Base-by-base conservation (phyloP, 2,113 vertebrate species). In the Corydoras maculifer region DNA sequence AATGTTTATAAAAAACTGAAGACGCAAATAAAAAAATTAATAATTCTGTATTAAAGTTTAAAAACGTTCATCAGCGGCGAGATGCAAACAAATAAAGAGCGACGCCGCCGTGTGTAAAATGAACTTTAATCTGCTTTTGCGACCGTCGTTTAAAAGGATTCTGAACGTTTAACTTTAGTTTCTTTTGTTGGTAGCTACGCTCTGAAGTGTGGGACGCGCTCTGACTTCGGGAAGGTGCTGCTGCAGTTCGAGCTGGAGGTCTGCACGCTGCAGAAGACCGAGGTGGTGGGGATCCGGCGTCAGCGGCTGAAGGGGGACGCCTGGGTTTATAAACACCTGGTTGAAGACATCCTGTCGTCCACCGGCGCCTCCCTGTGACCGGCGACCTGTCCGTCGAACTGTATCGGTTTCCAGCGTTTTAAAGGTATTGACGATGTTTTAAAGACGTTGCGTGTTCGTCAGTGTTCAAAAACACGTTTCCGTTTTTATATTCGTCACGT, bases 171-270 rank as follows among this genome's bases (percentile, higher is more conserved):
- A 1, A 25, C 1, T 25, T 25, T 25, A 1, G 18, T 35, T 15
- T 15, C 3, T 55, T 58, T 18, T 14, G 51, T 43, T 55, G n/a
- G 50, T 79, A 99, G 96, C 3, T 99, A 96, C 48, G 93, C 86
- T 5, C 83, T 99, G 51, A 96, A 95, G 81, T 99, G 96, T 82
- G 90, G 87, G 62, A 97, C 89, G 0, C 86, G 82, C 81, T 94
- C 91, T 0, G 92, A 96, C 86, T 94, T 91, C 77, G 93, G 94
- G 59, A 96, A 95, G 86, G 91, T 94, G 48, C 91, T 92, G 6
- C 89, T 96, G 91, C 91, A 89, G 58, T 99, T 99, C 81, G 91
- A 97, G 83, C 80, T 99, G 76, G 97, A 98, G 86, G 94, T 98
- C 48, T 99, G 97, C 81, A 78, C 90, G 2, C 88, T 99, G 58